phyloP scores from a whole-genome alignment of 2,113 vertebrate genomes.

The Hystrix brachyura region DNA sequence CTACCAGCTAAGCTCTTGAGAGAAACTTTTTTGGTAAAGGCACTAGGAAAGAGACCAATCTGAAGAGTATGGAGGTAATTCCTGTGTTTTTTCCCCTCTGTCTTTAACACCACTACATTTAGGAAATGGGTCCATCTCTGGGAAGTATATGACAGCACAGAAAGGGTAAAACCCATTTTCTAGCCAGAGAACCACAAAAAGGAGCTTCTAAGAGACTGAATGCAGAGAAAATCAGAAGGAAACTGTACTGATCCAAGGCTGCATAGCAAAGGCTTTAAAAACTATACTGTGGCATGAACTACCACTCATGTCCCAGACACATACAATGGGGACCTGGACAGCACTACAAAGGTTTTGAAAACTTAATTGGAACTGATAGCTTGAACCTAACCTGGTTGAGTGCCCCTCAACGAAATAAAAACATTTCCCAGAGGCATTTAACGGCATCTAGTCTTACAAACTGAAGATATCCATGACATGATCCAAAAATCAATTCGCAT shows the following conservation, averaged over 20 bases:
- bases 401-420: conserved; percentile 54
- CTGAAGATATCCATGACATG: conserved; percentile 7
- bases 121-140: background rate
- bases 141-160: background rate
- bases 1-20: background rate
- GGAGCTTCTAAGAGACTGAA: background rate
- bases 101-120: background rate
- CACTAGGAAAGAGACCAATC: background rate
- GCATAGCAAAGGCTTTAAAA: background rate
- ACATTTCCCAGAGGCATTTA: conserved; percentile 36
- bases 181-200: background rate
- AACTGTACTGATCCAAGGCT: background rate
- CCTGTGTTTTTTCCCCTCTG: background rate
- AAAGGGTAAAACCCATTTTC: background rate
- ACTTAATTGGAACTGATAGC: background rate
- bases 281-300: background rate
- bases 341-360: background rate
- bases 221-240: background rate
- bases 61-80: background rate
- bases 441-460: background rate
- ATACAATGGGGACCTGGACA: background rate
- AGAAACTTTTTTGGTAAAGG: background rate
- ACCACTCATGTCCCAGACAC: background rate
- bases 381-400: background rate
- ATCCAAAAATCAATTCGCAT: conserved; percentile 44